phyloP scores from a whole-genome alignment of 1,140 invertebrate species.

The Drosophila nigromelanica region DNA sequence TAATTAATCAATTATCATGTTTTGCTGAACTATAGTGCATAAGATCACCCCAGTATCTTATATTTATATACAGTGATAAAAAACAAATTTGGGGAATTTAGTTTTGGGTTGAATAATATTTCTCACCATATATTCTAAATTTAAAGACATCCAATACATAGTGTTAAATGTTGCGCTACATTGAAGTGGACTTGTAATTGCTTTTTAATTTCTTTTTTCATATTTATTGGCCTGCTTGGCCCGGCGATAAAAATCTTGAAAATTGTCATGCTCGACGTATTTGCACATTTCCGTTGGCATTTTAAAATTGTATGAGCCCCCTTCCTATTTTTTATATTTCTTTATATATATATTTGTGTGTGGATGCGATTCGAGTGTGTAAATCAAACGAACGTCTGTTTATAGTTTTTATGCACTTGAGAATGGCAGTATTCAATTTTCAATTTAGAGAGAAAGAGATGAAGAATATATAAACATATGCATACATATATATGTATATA shows the following conservation, averaged over 20 bases:
- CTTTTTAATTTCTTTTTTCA: constrained; percentile 47
- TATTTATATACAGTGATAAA: no score
- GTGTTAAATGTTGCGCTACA: constrained; percentile 24
- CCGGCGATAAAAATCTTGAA: constrained; percentile 27
- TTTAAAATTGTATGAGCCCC: not conserved
- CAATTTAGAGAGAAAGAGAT: constrained; percentile 37
- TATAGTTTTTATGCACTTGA: constrained; percentile 58
- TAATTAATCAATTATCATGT: no score
- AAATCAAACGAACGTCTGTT: constrained; percentile 31
- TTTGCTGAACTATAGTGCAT: no score
- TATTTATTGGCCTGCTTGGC: constrained; percentile 28
- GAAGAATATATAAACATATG: constrained; percentile 2
- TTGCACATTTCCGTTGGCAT: constrained; percentile 37
- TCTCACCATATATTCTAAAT: constrained; percentile 8
- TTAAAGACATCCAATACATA: not conserved
- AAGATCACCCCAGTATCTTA: no score
- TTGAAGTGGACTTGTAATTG: constrained; percentile 45
- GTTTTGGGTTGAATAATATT: not conserved
- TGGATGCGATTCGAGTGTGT: constrained; percentile 13
- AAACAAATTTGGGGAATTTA: no score
- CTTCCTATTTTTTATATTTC: not conserved
- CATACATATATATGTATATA: not conserved
- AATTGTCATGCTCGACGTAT: constrained; percentile 15
- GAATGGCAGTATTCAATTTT: constrained; percentile 52
- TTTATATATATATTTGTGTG: constrained; percentile 21